phyloP scores from a whole-genome alignment of 1,140 invertebrate species.

The Pseudoatta argentina region DNA sequence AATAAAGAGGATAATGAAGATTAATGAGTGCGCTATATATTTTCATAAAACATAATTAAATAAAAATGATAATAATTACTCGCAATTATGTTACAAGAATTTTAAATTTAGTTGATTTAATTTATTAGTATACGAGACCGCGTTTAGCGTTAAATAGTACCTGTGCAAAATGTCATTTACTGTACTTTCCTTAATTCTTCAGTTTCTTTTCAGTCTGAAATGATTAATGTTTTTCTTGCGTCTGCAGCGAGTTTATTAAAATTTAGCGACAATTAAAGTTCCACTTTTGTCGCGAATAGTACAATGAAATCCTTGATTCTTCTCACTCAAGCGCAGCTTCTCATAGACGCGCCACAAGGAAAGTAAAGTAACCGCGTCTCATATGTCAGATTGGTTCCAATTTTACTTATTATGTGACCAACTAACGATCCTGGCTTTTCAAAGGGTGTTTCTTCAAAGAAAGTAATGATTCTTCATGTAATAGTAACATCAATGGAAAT shows the following conservation, averaged over 20 bases:
- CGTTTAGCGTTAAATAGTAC: background rate
- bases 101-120: background rate
- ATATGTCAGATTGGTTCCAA: conserved; percentile 61
- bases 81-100: background rate
- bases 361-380: conserved; percentile 57
- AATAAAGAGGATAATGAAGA: background rate
- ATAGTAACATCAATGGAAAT: conserved; percentile 71
- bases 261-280: conserved; percentile 37
- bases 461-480: conserved; percentile 37
- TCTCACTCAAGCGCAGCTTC: conserved; percentile 1
- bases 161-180: background rate
- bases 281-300: conserved; percentile 2
- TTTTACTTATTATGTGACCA: conserved; percentile 70
- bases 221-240: background rate
- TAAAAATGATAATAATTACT: background rate
- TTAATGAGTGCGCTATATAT: background rate
- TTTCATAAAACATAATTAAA: background rate
- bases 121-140: background rate
- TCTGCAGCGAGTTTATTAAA: conserved; percentile 2
- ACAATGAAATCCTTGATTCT: background rate
- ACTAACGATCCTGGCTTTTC: conserved; percentile 61
- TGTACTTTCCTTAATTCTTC: background rate
- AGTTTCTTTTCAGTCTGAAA: conserved; percentile 14
- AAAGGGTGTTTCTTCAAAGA: conserved; percentile 65
- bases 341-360: background rate